Evolutionary conservation across 1,140 invertebrate genomes (phyloP).

Genomic region (Ceratosolen fusciceps): DNA sequence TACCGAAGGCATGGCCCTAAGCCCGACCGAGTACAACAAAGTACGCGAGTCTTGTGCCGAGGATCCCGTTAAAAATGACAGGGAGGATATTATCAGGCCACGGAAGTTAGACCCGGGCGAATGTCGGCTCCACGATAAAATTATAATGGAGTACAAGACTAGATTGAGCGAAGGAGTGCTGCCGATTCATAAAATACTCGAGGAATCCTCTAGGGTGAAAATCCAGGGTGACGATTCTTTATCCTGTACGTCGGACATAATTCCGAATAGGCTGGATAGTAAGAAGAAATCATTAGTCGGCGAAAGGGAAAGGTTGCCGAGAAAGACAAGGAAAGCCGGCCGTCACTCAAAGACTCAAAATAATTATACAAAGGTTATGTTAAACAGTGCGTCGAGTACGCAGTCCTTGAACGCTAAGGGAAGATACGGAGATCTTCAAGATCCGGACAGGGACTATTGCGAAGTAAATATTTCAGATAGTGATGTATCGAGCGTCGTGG

Average conservation of each 20-base stretch:
- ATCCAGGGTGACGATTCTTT: slow-evolving; percentile 67
- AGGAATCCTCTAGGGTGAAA: slow-evolving; percentile 63
- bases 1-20: slow-evolving; percentile 61
- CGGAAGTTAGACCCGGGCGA: slow-evolving; percentile 51
- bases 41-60: slow-evolving; percentile 16
- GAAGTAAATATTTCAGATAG: slow-evolving; percentile 50
- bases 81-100: slow-evolving; percentile 25
- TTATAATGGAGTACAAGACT: slow-evolving; percentile 62
- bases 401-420: slow-evolving; percentile 23
- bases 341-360: background rate
- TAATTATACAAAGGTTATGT: background rate
- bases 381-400: slow-evolving; percentile 8
- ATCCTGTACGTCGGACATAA: slow-evolving; percentile 51
- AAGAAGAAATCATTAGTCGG: background rate
- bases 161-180: slow-evolving; percentile 63
- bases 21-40: slow-evolving; percentile 59
- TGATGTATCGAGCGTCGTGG: slow-evolving; percentile 47
- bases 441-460: slow-evolving; percentile 50
- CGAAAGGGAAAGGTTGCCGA: background rate
- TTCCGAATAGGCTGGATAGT: slow-evolving; percentile 55
- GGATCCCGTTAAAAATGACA: background rate
- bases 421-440: slow-evolving; percentile 22
- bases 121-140: slow-evolving; percentile 60
- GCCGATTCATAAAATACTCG: slow-evolving; percentile 65
- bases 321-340: background rate